Conservation (phyloP, 2,797 vertebrate species). For the Zalophus californianus region DNA sequence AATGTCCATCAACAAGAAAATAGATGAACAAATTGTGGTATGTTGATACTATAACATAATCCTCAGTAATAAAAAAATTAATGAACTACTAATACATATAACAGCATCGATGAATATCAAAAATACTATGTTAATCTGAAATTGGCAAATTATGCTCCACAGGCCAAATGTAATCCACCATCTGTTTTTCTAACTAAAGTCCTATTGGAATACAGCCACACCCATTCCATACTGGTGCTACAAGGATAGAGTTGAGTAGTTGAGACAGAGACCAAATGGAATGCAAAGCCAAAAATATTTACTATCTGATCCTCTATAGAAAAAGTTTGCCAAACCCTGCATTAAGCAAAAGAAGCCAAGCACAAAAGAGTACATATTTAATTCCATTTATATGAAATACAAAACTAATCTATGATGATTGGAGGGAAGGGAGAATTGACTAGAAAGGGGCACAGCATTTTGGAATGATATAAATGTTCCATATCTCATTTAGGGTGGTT, state of each 20-base stretch:
- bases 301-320: background rate
- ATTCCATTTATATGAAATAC: constrained; percentile 41
- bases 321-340: constrained; percentile 11
- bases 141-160: background rate
- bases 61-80: constrained; percentile 43
- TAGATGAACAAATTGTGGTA: constrained; percentile 12
- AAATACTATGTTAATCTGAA: constrained; percentile 41
- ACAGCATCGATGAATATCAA: constrained; percentile 47
- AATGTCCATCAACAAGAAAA: constrained; percentile 54
- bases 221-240: background rate
- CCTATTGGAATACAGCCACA: background rate
- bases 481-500: background rate
- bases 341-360: background rate
- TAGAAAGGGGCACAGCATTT: background rate
- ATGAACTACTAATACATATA: constrained; percentile 54
- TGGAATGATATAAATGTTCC: background rate
- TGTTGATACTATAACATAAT: constrained; percentile 37
- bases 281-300: background rate
- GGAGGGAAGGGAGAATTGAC: background rate
- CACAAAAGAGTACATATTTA: background rate
- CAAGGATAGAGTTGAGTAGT: background rate
- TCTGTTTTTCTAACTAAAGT: constrained; percentile 58
- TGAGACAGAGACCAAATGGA: constrained; percentile 30
- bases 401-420: background rate
- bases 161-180: background rate